Base-by-base conservation (phyloP, 2,888 invertebrate genomes). In the Aleiodes testaceus region DNA sequence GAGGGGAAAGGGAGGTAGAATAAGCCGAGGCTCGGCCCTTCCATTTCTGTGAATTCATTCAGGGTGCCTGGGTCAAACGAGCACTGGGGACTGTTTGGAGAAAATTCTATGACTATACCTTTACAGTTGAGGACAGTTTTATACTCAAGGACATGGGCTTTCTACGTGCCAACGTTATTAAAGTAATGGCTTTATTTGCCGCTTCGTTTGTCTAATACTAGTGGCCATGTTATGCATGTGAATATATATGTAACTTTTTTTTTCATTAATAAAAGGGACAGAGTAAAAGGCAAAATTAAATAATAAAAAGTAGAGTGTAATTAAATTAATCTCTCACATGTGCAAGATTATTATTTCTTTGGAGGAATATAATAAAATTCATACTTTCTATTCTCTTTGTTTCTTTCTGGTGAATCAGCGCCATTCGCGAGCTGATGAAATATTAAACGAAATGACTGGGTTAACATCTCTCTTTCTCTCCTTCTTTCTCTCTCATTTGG, bases 31-130 rank as follows among this genome's bases (percentile, higher is more conserved):
- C 59, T 18, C 59, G 59, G 42, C 36, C 36, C 36, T 36, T 36
- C 14, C 44, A 26, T 67, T 67, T 67, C 67, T 59, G 55, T 67
- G 67, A 67, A 67, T 67, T 67, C 45, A 67, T 67, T 67, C 53
- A 66, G 66, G 12, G 49, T 26, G 36, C 42, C 36, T 42, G 59
- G 59, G 36, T 36, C 59, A 59, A 59, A 59, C 36, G 59, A 59
- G 59, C 59, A 59, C 59, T 36, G 36, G 59, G 59, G 59, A 59
- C 3, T 42, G 42, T 7, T 59, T 53, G 22, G 20, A 14, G 16
- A 42, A 36, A 59, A 59, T 16, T 59, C 36, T 42, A 59, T 36
- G 42, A 9, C 9, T 26, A 20, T 59, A 14, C 36, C 42, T 36
- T 16, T 30, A 18, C 59, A 59, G 36, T 59, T 59, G 59, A 59